Evolutionary conservation across 92 coral and sea anemone genomes (phyloP).

Genomic region (Hydrozoanthus gracilis): DNA sequence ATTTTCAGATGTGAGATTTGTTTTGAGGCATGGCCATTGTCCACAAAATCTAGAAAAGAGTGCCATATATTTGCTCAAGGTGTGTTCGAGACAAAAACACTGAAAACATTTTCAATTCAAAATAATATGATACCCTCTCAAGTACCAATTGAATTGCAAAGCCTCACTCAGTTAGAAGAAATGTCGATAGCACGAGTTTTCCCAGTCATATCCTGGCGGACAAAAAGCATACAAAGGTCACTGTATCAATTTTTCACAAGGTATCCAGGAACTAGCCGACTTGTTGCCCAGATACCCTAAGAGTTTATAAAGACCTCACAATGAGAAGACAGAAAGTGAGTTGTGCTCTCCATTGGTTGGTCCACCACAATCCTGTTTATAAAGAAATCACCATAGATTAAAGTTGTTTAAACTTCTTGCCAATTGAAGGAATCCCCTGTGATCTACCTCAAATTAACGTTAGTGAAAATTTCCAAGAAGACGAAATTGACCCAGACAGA

Average conservation of each 20-base stretch:
- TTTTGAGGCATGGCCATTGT: no score
- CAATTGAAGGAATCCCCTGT: no score
- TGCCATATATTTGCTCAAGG: background rate
- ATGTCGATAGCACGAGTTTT: constrained; percentile 36
- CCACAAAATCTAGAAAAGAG: no score
- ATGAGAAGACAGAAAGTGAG: no score
- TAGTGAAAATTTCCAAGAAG: background rate
- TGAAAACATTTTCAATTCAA: constrained; percentile 68
- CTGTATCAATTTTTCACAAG: no score
- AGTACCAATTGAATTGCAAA: constrained; percentile 5
- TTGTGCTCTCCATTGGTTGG: constrained; percentile 1
- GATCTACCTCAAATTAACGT: no score
- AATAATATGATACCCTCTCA: constrained; percentile 72
- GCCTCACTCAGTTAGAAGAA: constrained; percentile 76
- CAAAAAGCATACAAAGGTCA: no score
- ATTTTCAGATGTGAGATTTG: constrained; percentile 40
- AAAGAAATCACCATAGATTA: background rate
- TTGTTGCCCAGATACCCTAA: constrained; percentile 61
- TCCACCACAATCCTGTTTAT: no score
- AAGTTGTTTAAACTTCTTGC: constrained; percentile 20
- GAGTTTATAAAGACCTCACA: background rate
- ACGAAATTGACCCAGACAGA: background rate
- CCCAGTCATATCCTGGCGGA: no score
- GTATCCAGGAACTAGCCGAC: constrained; percentile 21
- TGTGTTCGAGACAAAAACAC: constrained; percentile 60